phyloP scores from a whole-genome alignment of 2,888 invertebrate species.

The Troides aeacus region DNA sequence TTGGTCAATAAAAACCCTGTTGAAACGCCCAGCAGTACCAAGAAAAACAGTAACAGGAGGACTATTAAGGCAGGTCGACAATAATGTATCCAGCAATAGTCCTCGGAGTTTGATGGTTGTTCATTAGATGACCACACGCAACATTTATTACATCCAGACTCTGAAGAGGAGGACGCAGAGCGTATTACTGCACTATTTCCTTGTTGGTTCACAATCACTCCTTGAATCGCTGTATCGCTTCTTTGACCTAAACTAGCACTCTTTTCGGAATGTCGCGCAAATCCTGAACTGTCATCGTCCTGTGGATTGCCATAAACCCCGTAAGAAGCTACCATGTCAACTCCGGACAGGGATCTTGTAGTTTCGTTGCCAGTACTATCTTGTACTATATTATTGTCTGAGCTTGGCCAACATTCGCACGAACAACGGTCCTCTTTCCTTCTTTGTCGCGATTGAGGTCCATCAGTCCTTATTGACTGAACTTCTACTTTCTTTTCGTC shows the following conservation, averaged over 20 bases:
- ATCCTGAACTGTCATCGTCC: conserved; percentile 74
- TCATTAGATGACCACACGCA: conserved; percentile 59
- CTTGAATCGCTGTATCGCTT: conserved; percentile 71
- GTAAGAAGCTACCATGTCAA: conserved; percentile 77
- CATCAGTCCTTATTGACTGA: conserved; percentile 56
- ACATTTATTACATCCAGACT: conserved; percentile 60
- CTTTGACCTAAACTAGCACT: conserved; percentile 65
- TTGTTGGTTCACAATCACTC: conserved; percentile 77
- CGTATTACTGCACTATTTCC: conserved; percentile 75
- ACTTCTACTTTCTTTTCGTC: conserved; percentile 71
- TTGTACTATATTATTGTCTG: conserved; percentile 65
- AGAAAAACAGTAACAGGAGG: conserved; percentile 75
- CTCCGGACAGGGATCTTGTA: conserved; percentile 71
- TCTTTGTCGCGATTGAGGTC: conserved; percentile 62
- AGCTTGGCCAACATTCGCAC: conserved; percentile 77
- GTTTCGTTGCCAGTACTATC: conserved; percentile 63
- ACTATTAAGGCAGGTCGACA: conserved; percentile 78
- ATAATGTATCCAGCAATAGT: conserved; percentile 77
- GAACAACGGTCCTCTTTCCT: conserved; percentile 76
- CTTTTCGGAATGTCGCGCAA: conserved; percentile 68
- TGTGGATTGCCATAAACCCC: conserved; percentile 76
- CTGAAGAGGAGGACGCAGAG: conserved; percentile 48
- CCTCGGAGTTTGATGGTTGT: conserved; percentile 69
- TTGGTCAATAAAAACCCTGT: conserved; percentile 80
- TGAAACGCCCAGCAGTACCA: conserved; percentile 78